A percentile compares a stretch with the other conserved stretches of the same genome.
phyloP scores from a whole-genome alignment of 2,888 invertebrate genomes.

The Xestia ashworthii region DNA sequence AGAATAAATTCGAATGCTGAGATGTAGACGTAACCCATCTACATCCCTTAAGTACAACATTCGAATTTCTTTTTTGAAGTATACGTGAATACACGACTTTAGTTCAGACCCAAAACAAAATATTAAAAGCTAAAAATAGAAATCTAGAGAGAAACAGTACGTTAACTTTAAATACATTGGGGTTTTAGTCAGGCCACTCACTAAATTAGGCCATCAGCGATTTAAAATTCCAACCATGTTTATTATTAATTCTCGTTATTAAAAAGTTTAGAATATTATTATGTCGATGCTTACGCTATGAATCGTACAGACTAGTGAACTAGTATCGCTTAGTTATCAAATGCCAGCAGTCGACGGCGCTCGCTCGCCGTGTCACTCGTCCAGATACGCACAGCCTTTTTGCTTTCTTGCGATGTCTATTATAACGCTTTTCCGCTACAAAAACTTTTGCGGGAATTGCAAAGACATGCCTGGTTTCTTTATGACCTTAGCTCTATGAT shows the following conservation, averaged over 20 bases:
- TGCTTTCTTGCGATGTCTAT: not conserved
- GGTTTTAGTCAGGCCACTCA: slow-evolving; percentile 13
- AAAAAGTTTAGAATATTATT: slow-evolving; percentile 54
- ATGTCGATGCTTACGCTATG: slow-evolving; percentile 57
- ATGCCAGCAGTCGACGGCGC: slow-evolving; percentile 74
- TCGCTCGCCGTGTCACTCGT: slow-evolving; percentile 61
- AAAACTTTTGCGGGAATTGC: not conserved
- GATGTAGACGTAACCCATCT: not conserved
- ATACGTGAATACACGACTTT: not conserved
- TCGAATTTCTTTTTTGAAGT: not conserved
- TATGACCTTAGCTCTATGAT: not conserved
- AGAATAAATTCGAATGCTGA: not conserved
- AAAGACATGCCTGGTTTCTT: not conserved
- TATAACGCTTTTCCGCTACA: not conserved
- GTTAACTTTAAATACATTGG: not conserved
- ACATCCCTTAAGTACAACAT: slow-evolving; percentile 1
- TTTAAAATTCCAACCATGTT: slow-evolving; percentile 36
- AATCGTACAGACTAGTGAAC: slow-evolving; percentile 73
- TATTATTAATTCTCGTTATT: slow-evolving; percentile 54
- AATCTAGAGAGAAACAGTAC: not conserved
- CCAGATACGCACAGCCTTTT: slow-evolving; percentile 59
- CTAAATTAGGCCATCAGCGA: slow-evolving; percentile 21
- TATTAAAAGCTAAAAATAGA: not conserved
- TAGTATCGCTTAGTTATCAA: slow-evolving; percentile 73
- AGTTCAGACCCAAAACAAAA: not conserved